Base-by-base conservation (phyloP, 2,888 invertebrate genomes). In the Pseudanteris insignis region DNA sequence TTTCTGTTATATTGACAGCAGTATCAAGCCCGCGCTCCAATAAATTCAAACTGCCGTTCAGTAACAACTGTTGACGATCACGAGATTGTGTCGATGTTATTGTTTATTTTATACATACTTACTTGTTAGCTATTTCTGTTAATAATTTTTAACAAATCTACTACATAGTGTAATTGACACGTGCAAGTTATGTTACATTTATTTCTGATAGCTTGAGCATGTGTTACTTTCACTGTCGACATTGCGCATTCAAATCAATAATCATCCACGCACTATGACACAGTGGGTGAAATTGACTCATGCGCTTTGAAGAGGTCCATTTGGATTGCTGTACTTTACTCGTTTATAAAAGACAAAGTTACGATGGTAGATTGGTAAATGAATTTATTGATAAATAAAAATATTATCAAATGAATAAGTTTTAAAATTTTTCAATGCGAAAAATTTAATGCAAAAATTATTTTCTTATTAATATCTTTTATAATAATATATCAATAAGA, bases 171-270 rank as follows among this genome's bases (percentile, higher is more conserved):
- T 12, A 61, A 57, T 21, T 38, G 38, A 58, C 63, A 58, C 58
- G 54, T 59, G 53, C 37, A 36, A 54, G 28, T 46, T 48, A 25
- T 46, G 33, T 33, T 38, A 28, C 53, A 53, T 57, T 32, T 63
- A 58, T 40, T 63, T 36, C 32, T 34, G 40, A 32, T 30, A 43
- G n/a, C n/a, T n/a, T n/a, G n/a, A n/a, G 43, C 53, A 61, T 51
- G 32, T 58, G 54, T 64, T 47, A 54, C 50, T 58, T 58, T 53
- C 53, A 48, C 46, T 53, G 48, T 54, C 50, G 61, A 58, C 58
- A 61, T 58, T 78, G 75, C 77, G 77, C 78, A 76, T 75, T 77
- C 67, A 64, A 77, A 78, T 79, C 78, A 71, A 78, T 78, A 78
- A 68, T 47, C 40, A 65, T 63, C 59, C 57, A 64, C 67, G 69